Conservation (phyloP, 2,113 vertebrate genomes). For the Vireo altiloquus region DNA sequence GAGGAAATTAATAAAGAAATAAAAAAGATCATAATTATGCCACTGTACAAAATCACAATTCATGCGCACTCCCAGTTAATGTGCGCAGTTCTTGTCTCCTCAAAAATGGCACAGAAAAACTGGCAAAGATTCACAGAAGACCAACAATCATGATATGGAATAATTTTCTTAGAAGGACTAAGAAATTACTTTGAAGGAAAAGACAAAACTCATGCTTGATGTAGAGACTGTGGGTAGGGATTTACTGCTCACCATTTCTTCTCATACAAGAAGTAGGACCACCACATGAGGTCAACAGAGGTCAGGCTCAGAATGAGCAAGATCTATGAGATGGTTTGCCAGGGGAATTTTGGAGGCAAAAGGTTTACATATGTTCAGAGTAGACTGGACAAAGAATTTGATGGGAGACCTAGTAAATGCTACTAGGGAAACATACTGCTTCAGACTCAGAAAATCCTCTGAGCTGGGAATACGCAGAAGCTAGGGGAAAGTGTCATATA, state of each 20-base stretch:
- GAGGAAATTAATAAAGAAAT: neutral
- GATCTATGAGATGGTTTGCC: neutral
- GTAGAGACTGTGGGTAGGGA: neutral
- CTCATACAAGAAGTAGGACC: neutral
- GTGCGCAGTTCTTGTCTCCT: neutral
- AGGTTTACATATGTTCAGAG: neutral
- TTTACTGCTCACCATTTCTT: neutral
- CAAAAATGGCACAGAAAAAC: neutral
- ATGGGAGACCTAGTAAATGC: neutral
- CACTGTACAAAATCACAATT: neutral
- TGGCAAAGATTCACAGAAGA: neutral
- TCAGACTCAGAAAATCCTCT: neutral
- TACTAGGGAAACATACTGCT: neutral
- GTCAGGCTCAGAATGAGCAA: neutral
- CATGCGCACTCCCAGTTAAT: neutral
- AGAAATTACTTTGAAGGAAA: neutral
- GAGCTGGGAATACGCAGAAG: neutral
- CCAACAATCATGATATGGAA: neutral
- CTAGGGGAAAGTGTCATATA: neutral
- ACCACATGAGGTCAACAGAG: neutral
- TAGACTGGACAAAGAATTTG: neutral
- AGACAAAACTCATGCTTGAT: neutral
- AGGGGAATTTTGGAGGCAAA: neutral
- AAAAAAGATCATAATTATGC: neutral
- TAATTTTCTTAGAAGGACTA: neutral